Base-by-base conservation (phyloP, 2,113 vertebrate species). In the Austrofundulus limnaeus region DNA sequence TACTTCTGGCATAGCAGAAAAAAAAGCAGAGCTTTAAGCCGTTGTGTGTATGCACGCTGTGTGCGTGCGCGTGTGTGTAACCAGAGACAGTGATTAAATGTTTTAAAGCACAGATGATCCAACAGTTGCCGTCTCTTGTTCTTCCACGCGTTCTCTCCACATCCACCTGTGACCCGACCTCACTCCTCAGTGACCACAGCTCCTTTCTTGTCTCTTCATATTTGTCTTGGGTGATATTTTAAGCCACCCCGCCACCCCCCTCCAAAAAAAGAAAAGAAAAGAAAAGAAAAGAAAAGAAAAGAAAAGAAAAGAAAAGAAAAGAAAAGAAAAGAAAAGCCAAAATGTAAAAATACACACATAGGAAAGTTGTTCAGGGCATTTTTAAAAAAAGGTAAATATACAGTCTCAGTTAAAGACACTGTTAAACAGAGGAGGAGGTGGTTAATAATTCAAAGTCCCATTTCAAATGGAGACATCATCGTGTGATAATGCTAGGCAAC, bases 71-170 rank as follows among this genome's bases (percentile, higher is more conserved):
- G 72, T 58, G 63, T 49, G 59, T 39, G 88, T 84, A 92, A 92
- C 86, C 49, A 74, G 88, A 92, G 88, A 88, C 70, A 67, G 81
- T 83, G 85, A 87, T 90, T 92, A 88, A 90, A 87, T 34, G 76
- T 82, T 88, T 88, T 76, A 61, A 80, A 82, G 81, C 88, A 84
- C 81, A 89, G 87, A 90, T 87, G 83, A 90, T 87, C 85, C 79
- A 78, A 93, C 92, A 92, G 92, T 79, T 58, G 43, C 76, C 70
- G 60, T 80, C 78, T 82, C 78, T 84, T 80, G 69, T 80, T 84
- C 82, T 64, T 64, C 24, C 63, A 21, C 48, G 41, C 48, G 37
- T 68, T 64, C 56, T 50, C 60, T 50, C 55, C 72, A 41, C 34
- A 68, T 64, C 68, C 63, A 64, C 53, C 43, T 28, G 58, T 77